Evolutionary conservation across 1,140 invertebrate genomes (phyloP).

Genomic region (Diabrotica undecimpunctata): DNA sequence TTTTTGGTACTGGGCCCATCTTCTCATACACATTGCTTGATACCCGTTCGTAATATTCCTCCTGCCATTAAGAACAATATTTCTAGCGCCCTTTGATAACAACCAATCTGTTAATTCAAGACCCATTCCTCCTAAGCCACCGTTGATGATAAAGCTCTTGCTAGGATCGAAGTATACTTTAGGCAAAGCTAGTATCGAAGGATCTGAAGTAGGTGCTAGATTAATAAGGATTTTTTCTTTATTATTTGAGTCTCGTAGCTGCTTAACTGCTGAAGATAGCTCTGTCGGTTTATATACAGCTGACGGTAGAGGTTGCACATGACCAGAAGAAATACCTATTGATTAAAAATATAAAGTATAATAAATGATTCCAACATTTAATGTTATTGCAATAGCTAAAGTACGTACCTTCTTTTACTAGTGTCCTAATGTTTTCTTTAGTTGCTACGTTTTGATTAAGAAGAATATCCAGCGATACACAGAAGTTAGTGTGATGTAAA

Average conservation of each 20-base stretch:
- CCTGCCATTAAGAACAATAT: constrained; percentile 79
- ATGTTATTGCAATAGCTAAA: not conserved
- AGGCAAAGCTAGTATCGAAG: constrained; percentile 63
- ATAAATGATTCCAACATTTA: constrained; percentile 35
- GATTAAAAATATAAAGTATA: constrained; percentile 16
- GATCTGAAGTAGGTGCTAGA: constrained; percentile 55
- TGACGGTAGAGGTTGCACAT: constrained; percentile 75
- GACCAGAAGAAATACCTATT: constrained; percentile 68
- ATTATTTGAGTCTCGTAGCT: constrained; percentile 94
- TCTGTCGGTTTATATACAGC: constrained; percentile 79
- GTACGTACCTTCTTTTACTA: not conserved
- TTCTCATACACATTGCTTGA: constrained; percentile 75
- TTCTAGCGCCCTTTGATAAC: constrained; percentile 71
- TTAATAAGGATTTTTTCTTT: constrained; percentile 92
- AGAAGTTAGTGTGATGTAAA: constrained; percentile 85
- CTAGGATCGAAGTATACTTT: constrained; percentile 55
- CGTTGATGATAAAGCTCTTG: constrained; percentile 57
- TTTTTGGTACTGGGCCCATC: constrained; percentile 65
- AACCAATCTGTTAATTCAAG: constrained; percentile 87
- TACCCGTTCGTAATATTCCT: constrained; percentile 83
- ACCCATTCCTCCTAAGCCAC: constrained; percentile 87
- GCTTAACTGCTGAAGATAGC: constrained; percentile 87
- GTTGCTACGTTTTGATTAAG: constrained; percentile 50
- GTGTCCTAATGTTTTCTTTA: constrained; percentile 7
- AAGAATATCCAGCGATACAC: constrained; percentile 77